Conservation (phyloP, 2,797 vertebrate species). For the Girardinus metallicus region DNA sequence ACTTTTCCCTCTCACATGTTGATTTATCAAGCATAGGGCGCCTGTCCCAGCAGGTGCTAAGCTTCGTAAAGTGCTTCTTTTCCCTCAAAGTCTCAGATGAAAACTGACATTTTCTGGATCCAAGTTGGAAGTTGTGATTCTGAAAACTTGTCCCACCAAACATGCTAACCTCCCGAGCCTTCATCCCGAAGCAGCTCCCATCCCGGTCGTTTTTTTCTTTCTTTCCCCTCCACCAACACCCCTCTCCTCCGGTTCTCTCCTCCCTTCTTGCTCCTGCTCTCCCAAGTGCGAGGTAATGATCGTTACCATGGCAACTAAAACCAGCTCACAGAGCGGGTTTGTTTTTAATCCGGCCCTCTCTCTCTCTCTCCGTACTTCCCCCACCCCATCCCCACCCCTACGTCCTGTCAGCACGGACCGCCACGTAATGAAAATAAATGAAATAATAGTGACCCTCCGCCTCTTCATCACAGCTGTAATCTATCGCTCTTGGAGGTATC, state of each 20-base stretch:
- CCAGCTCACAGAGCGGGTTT: conserved; percentile 83
- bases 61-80: neutral
- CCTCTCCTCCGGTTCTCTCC: conserved; percentile 30
- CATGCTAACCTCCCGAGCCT: conserved; percentile 43
- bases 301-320: conserved; percentile 88
- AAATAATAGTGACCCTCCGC: conserved; percentile 75
- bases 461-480: conserved; percentile 76
- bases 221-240: conserved; percentile 35
- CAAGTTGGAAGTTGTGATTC: conserved; percentile 44
- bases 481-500: conserved; percentile 71
- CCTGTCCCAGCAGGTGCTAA: conserved; percentile 32
- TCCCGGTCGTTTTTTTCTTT: neutral
- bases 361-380: conserved; percentile 24
- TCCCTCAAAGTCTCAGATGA: conserved; percentile 25
- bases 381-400: conserved; percentile 35
- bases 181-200: conserved; percentile 57
- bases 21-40: conserved; percentile 21
- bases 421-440: conserved; percentile 79
- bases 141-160: conserved; percentile 64
- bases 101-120: conserved; percentile 53
- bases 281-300: conserved; percentile 87
- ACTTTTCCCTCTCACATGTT: conserved; percentile 9
- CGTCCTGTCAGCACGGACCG: conserved; percentile 70
- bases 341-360: conserved; percentile 83
- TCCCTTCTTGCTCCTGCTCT: conserved; percentile 79